phyloP scores from a whole-genome alignment of 2,888 invertebrate species.

The Mythimna ferrago region DNA sequence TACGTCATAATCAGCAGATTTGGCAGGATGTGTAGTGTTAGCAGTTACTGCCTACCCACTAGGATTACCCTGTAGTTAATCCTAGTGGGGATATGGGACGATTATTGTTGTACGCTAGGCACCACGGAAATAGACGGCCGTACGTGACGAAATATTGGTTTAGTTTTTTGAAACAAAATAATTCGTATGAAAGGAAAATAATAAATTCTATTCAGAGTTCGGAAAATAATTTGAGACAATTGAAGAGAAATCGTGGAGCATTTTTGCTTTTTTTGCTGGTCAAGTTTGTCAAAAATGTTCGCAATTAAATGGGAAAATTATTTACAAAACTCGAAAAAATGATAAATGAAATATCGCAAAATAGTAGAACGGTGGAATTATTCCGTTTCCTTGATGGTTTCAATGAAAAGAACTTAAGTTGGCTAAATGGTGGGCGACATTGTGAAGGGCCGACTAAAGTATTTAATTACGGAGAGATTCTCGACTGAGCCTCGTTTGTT shows the following conservation, averaged over 20 bases:
- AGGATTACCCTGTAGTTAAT: not conserved
- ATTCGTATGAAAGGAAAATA: not conserved
- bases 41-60: conserved; percentile 1
- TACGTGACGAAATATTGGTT: not conserved
- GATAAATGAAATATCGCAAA: conserved; percentile 31
- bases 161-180: not conserved
- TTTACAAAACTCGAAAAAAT: conserved; percentile 6
- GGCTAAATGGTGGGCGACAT: conserved; percentile 70
- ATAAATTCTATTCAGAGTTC: not conserved
- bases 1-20: conserved; percentile 42
- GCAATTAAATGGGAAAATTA: conserved; percentile 5
- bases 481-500: conserved; percentile 70
- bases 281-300: conserved; percentile 9
- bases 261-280: conserved; percentile 5
- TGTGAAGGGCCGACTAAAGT: conserved; percentile 77
- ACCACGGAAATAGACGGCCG: not conserved
- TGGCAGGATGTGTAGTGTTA: conserved; percentile 22
- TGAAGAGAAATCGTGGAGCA: not conserved
- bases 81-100: not conserved
- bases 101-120: not conserved
- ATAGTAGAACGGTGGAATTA: conserved; percentile 65
- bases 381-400: conserved; percentile 67
- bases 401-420: conserved; percentile 69
- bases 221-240: not conserved
- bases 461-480: conserved; percentile 81